Conservation (phyloP, 2,797 vertebrate species). For the Nannoperca obscura region DNA sequence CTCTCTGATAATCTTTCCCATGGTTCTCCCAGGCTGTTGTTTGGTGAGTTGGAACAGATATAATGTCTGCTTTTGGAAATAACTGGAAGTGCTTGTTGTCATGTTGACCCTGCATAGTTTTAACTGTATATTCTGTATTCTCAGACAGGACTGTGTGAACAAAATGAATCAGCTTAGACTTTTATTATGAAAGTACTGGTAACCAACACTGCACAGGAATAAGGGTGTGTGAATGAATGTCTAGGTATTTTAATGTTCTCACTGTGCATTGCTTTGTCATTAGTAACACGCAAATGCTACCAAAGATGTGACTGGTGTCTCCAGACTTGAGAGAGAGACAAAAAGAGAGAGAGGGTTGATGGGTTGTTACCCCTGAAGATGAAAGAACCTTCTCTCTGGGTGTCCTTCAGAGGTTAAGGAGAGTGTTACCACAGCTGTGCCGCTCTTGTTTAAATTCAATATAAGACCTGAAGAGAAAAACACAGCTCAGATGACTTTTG, state of each 20-base stretch:
- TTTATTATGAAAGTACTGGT: slow-evolving; percentile 1
- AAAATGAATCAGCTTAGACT: slow-evolving; percentile 24
- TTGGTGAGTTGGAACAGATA: slow-evolving; percentile 45
- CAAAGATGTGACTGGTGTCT: slow-evolving; percentile 23
- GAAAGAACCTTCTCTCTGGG: slow-evolving; percentile 77
- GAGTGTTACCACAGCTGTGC: slow-evolving; percentile 84
- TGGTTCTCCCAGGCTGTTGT: slow-evolving; percentile 35
- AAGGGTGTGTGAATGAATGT: background rate
- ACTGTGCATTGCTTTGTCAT: slow-evolving; percentile 26
- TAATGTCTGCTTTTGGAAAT: slow-evolving; percentile 51
- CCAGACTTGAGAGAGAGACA: slow-evolving; percentile 34
- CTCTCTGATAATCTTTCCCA: slow-evolving; percentile 31
- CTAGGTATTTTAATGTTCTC: slow-evolving; percentile 36
- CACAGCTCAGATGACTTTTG: slow-evolving; percentile 75
- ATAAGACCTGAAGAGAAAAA: slow-evolving; percentile 78
- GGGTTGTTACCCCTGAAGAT: slow-evolving; percentile 68
- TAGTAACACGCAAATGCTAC: slow-evolving; percentile 18
- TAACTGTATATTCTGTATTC: slow-evolving; percentile 13
- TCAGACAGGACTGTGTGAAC: slow-evolving; percentile 15
- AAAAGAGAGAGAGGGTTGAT: slow-evolving; percentile 49
- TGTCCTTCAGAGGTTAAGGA: slow-evolving; percentile 78
- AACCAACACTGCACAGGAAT: background rate
- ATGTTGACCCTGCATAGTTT: slow-evolving; percentile 38
- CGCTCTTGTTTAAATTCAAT: slow-evolving; percentile 82
- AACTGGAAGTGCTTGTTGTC: slow-evolving; percentile 63